Conservation (phyloP, 2,113 vertebrate genomes). For the Equus quagga region DNA sequence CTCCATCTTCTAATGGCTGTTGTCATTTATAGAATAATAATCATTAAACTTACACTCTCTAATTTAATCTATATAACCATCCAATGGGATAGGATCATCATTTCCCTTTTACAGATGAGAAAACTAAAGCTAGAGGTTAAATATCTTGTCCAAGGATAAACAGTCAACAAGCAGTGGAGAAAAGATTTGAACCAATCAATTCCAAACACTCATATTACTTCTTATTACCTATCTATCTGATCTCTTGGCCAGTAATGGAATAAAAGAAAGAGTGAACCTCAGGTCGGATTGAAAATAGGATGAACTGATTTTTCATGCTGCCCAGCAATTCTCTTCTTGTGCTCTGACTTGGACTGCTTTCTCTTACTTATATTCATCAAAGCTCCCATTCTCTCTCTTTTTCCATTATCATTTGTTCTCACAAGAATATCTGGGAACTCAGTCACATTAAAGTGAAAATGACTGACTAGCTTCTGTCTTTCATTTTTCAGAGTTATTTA, state of each 20-base stretch:
- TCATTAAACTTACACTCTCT: not conserved
- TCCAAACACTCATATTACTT: not conserved
- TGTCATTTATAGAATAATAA: not conserved
- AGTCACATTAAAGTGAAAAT: not conserved
- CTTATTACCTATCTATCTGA: not conserved
- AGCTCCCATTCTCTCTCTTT: not conserved
- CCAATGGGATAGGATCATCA: not conserved
- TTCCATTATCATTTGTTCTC: not conserved
- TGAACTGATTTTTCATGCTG: conserved; percentile 43
- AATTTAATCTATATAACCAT: not conserved
- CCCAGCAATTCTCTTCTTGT: not conserved
- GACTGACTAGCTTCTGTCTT: not conserved
- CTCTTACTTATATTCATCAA: not conserved
- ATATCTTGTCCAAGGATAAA: not conserved
- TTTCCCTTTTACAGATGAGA: conserved; percentile 42
- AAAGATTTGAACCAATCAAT: conserved; percentile 13
- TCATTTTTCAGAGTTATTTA: conserved; percentile 29
- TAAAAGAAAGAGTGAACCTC: not conserved
- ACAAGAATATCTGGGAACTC: not conserved
- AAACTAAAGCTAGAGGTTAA: conserved; percentile 11
- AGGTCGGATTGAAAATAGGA: not conserved
- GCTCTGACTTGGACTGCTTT: not conserved
- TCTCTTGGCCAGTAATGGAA: conserved; percentile 6
- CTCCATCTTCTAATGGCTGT: not conserved
- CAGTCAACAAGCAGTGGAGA: not conserved